phyloP scores from a whole-genome alignment of 2,888 invertebrate species.

The Volucella bombylans region DNA sequence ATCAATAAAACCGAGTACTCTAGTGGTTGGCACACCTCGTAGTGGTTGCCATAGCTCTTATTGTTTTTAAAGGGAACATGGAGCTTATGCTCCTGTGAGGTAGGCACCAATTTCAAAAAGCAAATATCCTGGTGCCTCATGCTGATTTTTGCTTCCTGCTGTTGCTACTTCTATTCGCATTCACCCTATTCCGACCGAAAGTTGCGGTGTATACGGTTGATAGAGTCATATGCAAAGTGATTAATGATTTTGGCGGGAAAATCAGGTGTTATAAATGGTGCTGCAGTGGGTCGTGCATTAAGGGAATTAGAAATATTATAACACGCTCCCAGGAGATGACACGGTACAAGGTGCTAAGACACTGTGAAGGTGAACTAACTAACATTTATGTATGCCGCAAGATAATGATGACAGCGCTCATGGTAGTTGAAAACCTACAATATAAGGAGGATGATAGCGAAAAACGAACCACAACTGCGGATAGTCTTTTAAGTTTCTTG shows the following conservation, averaged over 20 bases:
- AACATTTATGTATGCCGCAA: slow-evolving; percentile 62
- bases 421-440: not conserved
- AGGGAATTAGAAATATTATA: slow-evolving; percentile 69
- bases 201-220: not conserved
- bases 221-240: slow-evolving; percentile 71
- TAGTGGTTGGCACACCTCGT: slow-evolving; percentile 7
- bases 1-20: not conserved
- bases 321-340: slow-evolving; percentile 40
- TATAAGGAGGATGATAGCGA: slow-evolving; percentile 22
- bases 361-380: slow-evolving; percentile 58
- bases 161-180: slow-evolving; percentile 1
- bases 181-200: not conserved
- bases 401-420: slow-evolving; percentile 44
- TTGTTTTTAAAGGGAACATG: slow-evolving; percentile 17
- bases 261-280: slow-evolving; percentile 72
- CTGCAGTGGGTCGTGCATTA: slow-evolving; percentile 71
- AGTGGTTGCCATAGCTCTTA: not conserved
- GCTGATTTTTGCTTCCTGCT: slow-evolving; percentile 48
- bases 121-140: slow-evolving; percentile 46
- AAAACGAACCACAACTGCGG: slow-evolving; percentile 2
- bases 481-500: slow-evolving; percentile 29
- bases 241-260: slow-evolving; percentile 72
- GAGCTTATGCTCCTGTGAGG: slow-evolving; percentile 44
- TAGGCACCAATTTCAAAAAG: slow-evolving; percentile 6
- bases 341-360: slow-evolving; percentile 32